Percentiles rank a stretch among this genome's conserved stretches.
These are phyloP conservation scores for Drosophila takahashii DNA, from an alignment of 1,140 invertebrate genomes.

Conservation along the genomic window DNA sequence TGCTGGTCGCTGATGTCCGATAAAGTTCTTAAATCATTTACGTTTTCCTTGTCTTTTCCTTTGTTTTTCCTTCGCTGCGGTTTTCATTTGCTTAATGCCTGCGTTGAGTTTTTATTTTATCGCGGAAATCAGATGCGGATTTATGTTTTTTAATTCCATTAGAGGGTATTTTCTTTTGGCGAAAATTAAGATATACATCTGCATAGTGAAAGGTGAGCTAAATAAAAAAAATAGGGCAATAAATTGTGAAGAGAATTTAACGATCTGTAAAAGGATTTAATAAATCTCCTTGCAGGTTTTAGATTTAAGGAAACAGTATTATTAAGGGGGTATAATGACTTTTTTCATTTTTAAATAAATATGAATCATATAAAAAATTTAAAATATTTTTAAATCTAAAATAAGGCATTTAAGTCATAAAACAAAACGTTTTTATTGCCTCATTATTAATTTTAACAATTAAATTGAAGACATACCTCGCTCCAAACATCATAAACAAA, in stretches of 20 bases:
- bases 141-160: conserved; percentile 50
- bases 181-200: conserved; percentile 8
- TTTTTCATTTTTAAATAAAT: too few relatives aligned
- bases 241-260: conserved; percentile 6
- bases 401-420: too few relatives aligned
- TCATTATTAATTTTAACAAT: too few relatives aligned
- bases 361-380: too few relatives aligned
- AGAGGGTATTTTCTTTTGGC: not conserved
- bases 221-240: not conserved
- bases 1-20: conserved; percentile 46
- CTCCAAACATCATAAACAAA: not conserved
- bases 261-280: conserved; percentile 11
- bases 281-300: not conserved
- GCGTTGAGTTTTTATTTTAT: conserved; percentile 33
- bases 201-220: not conserved
- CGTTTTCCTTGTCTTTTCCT: conserved; percentile 44
- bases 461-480: too few relatives aligned
- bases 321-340: too few relatives aligned
- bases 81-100: conserved; percentile 52
- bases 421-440: too few relatives aligned
- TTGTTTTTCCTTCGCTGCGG: conserved; percentile 31
- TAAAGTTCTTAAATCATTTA: conserved; percentile 79
- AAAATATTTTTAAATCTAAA: too few relatives aligned
- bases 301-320: not conserved
- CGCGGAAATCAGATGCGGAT: conserved; percentile 15